These are phyloP conservation scores for Gymnopithys bicolor DNA, from an alignment of 2,797 vertebrate genomes.

Conservation along the genomic window DNA sequence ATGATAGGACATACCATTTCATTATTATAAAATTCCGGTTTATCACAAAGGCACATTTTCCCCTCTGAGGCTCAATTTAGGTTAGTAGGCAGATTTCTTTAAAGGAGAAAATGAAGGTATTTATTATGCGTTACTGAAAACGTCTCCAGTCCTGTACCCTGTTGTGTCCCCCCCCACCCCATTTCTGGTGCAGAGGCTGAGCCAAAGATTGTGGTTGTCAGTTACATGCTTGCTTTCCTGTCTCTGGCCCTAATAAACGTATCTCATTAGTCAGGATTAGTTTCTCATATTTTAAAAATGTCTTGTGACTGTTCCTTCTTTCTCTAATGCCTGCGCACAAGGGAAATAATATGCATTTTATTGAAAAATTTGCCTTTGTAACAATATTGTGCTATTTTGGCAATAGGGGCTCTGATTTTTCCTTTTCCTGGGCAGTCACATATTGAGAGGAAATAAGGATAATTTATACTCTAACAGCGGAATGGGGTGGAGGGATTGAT, in stretches of 20 bases:
- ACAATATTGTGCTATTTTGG: slow-evolving; percentile 39
- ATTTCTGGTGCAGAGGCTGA: slow-evolving; percentile 47
- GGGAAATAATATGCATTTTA: neutral
- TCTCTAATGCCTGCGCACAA: neutral
- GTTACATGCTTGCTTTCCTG: neutral
- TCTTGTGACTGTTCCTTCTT: slow-evolving; percentile 15
- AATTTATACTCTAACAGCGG: slow-evolving; percentile 64
- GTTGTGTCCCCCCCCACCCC: neutral
- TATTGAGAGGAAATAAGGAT: slow-evolving; percentile 50
- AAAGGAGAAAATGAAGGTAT: slow-evolving; percentile 22
- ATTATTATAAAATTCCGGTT: slow-evolving; percentile 1
- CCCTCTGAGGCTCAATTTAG: slow-evolving; percentile 34
- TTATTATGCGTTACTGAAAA: slow-evolving; percentile 33
- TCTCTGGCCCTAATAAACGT: slow-evolving; percentile 33
- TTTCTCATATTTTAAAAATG: slow-evolving; percentile 57
- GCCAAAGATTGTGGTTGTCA: slow-evolving; percentile 47
- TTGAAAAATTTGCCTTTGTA: neutral
- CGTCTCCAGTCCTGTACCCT: neutral
- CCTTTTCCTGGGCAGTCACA: slow-evolving; percentile 27
- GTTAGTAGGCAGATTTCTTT: slow-evolving; percentile 55
- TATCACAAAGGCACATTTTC: slow-evolving; percentile 15
- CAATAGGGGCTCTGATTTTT: neutral
- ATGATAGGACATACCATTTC: neutral
- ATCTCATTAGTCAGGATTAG: neutral
- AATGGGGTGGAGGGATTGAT: neutral